These are phyloP conservation scores for Gambelia wislizenii DNA, from an alignment of 2,797 vertebrate genomes.

Conservation along the genomic window DNA sequence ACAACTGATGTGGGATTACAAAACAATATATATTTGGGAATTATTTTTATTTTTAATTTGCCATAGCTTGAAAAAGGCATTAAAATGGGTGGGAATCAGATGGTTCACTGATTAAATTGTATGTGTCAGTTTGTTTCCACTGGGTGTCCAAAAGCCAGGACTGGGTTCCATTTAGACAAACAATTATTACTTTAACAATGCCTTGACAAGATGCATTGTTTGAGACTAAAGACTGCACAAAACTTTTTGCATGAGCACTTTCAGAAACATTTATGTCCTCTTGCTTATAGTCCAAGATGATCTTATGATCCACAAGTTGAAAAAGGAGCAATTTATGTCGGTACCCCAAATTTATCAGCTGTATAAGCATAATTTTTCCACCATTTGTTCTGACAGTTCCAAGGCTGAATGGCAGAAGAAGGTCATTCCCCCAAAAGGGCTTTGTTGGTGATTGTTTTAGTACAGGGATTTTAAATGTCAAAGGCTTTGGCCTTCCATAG, in stretches of 20 bases:
- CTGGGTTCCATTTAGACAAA: too few relatives aligned
- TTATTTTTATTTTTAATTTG: too few relatives aligned
- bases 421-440: not conserved
- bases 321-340: not conserved
- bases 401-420: conserved; percentile 13
- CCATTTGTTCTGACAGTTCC: not conserved
- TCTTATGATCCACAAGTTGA: not conserved
- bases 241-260: not conserved
- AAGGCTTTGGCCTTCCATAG: not conserved
- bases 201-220: too few relatives aligned
- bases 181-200: too few relatives aligned
- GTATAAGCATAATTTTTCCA: not conserved
- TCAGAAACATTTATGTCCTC: not conserved
- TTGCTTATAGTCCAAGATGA: not conserved
- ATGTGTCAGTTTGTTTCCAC: too few relatives aligned
- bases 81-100: too few relatives aligned
- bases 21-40: too few relatives aligned
- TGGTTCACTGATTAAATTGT: too few relatives aligned
- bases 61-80: too few relatives aligned
- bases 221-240: not conserved
- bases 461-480: conserved; percentile 24
- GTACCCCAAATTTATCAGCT: not conserved
- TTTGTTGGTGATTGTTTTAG: conserved; percentile 7
- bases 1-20: too few relatives aligned
- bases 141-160: too few relatives aligned